Base-by-base conservation (phyloP, 2,888 invertebrate genomes). In the Hyles lineata region DNA sequence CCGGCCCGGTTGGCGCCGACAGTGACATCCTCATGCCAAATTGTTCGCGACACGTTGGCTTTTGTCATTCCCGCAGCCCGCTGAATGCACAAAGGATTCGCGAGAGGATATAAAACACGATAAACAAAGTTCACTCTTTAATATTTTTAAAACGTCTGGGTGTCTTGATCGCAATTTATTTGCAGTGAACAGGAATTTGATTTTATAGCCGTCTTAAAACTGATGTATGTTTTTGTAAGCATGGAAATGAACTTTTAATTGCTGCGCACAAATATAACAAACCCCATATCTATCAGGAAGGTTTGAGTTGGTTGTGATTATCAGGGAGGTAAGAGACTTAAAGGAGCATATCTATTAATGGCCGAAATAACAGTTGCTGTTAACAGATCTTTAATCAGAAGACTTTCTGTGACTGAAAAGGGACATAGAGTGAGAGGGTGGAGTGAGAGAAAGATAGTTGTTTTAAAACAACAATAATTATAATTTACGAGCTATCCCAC, bases 1-100 rank as follows among this genome's bases (percentile, higher is more conserved):
- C 60, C 70, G 72, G 17, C 69, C 72, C 29, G 69, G 58, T 72
- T 72, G 72, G 72, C 72, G 70, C 70, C 70, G 59, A 23, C 35
- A 59, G 50, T 15, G 60, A 72, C 60, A 32, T 70, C 50, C 70
- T 60, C 29, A 59, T 72, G 72, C 69, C 72, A 72, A 70, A 72
- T 70, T 21, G 25, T 67, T 29, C 70, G 67, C 23, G 67, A 67
- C 43, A 15, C 43, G 67, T 23, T 23, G 67, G 50, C 43, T 67
- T 67, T 67, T 67, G 67, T 67, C 50, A 67, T 67, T 67, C 67
- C 23, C 67, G 6, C n/a, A n/a, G 62, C 67, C 23, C 67, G 6
- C n/a, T 35, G 62, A 67, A 21, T 23, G 23, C 43, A 67, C 67
- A 67, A 67, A 67, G 67, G 70, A 70, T 58, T 58, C 29, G 58